Base-by-base conservation (phyloP, 2,888 invertebrate species). In the Caradrina kadenii region DNA sequence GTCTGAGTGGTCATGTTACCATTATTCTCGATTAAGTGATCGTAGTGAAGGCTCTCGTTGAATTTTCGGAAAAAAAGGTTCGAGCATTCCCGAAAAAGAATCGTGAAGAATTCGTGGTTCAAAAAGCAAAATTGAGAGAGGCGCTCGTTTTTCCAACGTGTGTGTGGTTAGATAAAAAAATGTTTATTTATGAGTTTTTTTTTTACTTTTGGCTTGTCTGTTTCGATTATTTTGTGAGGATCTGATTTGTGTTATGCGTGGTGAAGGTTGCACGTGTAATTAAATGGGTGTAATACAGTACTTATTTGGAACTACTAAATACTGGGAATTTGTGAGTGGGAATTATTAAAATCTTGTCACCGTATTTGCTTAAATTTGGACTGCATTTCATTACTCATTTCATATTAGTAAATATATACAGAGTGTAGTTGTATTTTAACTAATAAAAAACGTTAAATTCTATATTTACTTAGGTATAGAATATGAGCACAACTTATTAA, bases 1-100 rank as follows among this genome's bases (percentile, higher is more conserved):
- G 85, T 85, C 84, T 85, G 82, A 82, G 78, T 84, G 82, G 82
- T 52, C 65, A 83, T 72, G 65, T 77, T 54, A 31, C 66, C 55
- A 73, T 75, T 81, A 76, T 76, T 79, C 78, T 69, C 62, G 56
- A 59, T 74, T 26, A 76, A 70, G 60, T 70, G 72, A 35, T 55
- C 26, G 53, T n/a, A 48, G 39, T 2, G 1, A 52, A 42, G 21
- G 22, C 15, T 48, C 10, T n/a, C 61, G 45, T 26, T n/a, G 56
- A 71, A 52, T 60, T 65, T 68, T 69, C 48, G 26, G 15, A n/a
- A 26, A 61, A 60, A 76, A 53, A 17, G 39, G 15, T n/a, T 45
- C 15, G 6, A 2, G 3, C 19, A 45, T 50, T 66, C 21, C 26
- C 26, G 39, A 55, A 61, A 60, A 80, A 75, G 45, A 56, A 74